Percentiles rank a stretch among this genome's conserved stretches.
Evolutionary conservation across 2,888 invertebrate genomes (phyloP).

Genomic region (Xanthorhoe designata): DNA sequence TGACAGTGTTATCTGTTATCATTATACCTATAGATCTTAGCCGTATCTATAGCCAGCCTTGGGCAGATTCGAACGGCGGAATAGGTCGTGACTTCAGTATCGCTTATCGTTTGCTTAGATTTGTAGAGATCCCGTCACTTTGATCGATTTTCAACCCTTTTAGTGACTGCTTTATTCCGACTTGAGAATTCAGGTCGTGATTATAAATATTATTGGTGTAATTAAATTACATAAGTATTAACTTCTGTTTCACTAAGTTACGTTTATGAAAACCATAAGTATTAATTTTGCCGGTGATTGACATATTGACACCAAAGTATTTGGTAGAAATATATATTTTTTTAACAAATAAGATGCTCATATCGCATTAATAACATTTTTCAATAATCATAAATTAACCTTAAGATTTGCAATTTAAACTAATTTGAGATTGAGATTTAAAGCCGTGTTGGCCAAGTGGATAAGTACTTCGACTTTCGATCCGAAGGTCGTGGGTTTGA

Average conservation of each 20-base stretch:
- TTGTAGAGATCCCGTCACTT: constrained; percentile 32
- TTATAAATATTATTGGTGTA: not conserved
- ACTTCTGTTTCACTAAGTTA: not conserved
- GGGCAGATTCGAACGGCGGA: constrained; percentile 49
- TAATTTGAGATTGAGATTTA: too few relatives aligned
- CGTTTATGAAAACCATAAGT: not conserved
- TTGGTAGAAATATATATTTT: too few relatives aligned
- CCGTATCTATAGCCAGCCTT: constrained; percentile 66
- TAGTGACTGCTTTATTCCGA: not conserved
- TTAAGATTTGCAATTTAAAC: too few relatives aligned
- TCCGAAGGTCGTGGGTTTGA: too few relatives aligned
- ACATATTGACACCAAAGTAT: too few relatives aligned
- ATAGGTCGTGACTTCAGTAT: constrained; percentile 41
- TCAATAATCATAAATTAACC: too few relatives aligned
- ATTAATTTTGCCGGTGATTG: not conserved
- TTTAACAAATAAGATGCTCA: too few relatives aligned
- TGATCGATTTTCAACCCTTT: constrained; percentile 34
- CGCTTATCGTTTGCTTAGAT: constrained; percentile 26
- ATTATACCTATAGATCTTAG: constrained; percentile 76
- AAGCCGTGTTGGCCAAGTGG: too few relatives aligned
- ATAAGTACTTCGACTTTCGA: too few relatives aligned
- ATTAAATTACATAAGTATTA: not conserved
- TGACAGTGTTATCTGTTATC: constrained; percentile 84
- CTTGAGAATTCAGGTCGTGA: not conserved
- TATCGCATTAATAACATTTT: too few relatives aligned